Percentiles rank a stretch among this genome's conserved stretches.
Conservation (phyloP, 1,140 invertebrate genomes). For the Eumeta japonica region DNA sequence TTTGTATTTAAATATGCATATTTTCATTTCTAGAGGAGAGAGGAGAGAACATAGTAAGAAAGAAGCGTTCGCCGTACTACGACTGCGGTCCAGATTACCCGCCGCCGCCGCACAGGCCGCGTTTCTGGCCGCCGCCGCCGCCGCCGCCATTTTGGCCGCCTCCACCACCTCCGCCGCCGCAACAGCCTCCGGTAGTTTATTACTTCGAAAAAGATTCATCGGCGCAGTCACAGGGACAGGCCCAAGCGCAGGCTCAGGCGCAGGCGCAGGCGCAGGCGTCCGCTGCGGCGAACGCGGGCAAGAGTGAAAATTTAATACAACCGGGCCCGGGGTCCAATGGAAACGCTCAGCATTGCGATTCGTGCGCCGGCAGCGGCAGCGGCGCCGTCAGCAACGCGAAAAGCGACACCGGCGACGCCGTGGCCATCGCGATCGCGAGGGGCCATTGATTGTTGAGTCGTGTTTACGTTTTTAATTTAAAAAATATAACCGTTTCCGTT, state of each 20-base stretch:
- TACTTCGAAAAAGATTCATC: slow-evolving; percentile 3
- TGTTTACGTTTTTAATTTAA: no score
- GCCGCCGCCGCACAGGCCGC: slow-evolving; percentile 7
- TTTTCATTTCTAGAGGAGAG: no score
- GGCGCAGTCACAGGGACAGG: not conserved
- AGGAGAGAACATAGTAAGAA: no score
- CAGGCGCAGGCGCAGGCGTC: no score
- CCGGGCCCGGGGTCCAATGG: not conserved
- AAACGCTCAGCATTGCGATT: slow-evolving; percentile 5
- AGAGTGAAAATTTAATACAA: slow-evolving; percentile 1
- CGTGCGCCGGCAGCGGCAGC: slow-evolving; percentile 7
- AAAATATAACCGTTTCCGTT: no score
- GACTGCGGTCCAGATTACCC: slow-evolving; percentile 6
- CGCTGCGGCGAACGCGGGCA: no score
- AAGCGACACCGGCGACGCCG: slow-evolving; percentile 23
- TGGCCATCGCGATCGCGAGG: slow-evolving; percentile 27
- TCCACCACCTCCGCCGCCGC: slow-evolving; percentile 15
- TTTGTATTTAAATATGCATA: no score
- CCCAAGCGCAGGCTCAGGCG: not conserved
- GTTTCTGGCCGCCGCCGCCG: slow-evolving; percentile 9
- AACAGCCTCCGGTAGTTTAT: slow-evolving; percentile 13
- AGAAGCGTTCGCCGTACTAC: slow-evolving; percentile 23
- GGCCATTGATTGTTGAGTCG: no score
- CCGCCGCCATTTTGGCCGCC: slow-evolving; percentile 10
- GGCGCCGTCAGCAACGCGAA: slow-evolving; percentile 26